These are phyloP conservation scores for Stenurella melanura DNA, from an alignment of 2,888 invertebrate species.

Conservation along the genomic window DNA sequence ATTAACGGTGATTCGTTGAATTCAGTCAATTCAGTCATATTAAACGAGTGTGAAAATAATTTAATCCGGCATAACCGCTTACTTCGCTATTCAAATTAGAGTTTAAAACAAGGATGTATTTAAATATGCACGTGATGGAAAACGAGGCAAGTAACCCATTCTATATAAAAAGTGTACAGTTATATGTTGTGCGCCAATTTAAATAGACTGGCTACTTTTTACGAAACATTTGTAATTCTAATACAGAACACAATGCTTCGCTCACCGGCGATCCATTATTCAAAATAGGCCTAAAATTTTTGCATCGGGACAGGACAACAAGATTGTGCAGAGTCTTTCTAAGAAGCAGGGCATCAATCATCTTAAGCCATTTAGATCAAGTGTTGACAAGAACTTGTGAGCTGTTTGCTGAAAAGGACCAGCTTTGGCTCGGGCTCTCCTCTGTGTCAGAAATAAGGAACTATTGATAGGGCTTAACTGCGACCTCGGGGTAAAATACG, in stretches of 20 bases:
- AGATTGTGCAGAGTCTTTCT: conserved; percentile 36
- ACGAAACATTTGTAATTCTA: conserved; percentile 40
- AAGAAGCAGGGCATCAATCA: conserved; percentile 43
- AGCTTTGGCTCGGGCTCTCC: conserved; percentile 23
- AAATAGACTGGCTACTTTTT: conserved; percentile 16
- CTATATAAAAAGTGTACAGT: neutral
- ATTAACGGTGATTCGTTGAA: neutral
- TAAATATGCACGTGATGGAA: neutral
- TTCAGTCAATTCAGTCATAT: neutral
- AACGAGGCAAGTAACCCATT: neutral
- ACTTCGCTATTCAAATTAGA: neutral
- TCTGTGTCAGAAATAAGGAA: conserved; percentile 19
- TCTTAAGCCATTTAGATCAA: conserved; percentile 44
- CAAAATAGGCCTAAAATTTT: conserved; percentile 42
- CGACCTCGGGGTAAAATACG: neutral
- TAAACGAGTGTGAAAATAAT: neutral
- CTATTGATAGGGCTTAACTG: conserved; percentile 4
- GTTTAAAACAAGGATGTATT: neutral
- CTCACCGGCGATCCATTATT: conserved; percentile 43
- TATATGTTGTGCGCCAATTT: conserved; percentile 13
- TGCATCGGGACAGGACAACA: conserved; percentile 29
- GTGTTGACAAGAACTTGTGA: conserved; percentile 41
- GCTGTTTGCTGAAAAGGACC: conserved; percentile 28
- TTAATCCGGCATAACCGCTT: neutral
- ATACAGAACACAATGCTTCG: conserved; percentile 38